Evolutionary conservation across 1,140 invertebrate genomes (phyloP).

Genomic region (Acromyrmex echinatior): DNA sequence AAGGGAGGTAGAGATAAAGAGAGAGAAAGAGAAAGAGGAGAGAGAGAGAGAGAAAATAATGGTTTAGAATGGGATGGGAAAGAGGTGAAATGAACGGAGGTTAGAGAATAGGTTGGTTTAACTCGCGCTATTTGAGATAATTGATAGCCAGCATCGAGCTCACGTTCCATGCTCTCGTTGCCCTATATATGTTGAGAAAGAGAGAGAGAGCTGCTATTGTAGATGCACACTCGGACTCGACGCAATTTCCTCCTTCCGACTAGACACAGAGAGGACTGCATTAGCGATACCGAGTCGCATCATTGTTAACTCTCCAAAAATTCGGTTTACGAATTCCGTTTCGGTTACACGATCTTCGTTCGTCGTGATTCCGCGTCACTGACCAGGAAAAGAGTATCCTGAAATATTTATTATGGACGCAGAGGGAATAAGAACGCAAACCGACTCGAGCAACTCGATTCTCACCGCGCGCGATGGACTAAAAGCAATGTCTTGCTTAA

Average conservation of each 20-base stretch:
- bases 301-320: conserved; percentile 34
- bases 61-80: not conserved
- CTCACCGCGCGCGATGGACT: conserved; percentile 18
- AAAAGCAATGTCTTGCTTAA: conserved; percentile 49
- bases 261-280: conserved; percentile 76
- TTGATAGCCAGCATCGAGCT: conserved; percentile 79
- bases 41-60: conserved; percentile 30
- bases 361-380: conserved; percentile 56
- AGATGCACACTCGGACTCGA: conserved; percentile 68
- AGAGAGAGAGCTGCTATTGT: conserved; percentile 1
- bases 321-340: conserved; percentile 46
- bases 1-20: not conserved
- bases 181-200: conserved; percentile 33
- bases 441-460: conserved; percentile 18
- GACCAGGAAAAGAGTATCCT: conserved; percentile 15
- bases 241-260: conserved; percentile 78
- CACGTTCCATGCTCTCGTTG: conserved; percentile 62
- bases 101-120: conserved; percentile 80
- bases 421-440: conserved; percentile 2
- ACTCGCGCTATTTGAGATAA: conserved; percentile 82
- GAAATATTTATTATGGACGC: conserved; percentile 66
- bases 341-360: conserved; percentile 63
- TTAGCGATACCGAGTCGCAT: conserved; percentile 73
- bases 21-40: conserved; percentile 9
- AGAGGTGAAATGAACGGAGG: conserved; percentile 57